Conservation (phyloP, 2,888 invertebrate genomes). For the Heteropelma amictum region DNA sequence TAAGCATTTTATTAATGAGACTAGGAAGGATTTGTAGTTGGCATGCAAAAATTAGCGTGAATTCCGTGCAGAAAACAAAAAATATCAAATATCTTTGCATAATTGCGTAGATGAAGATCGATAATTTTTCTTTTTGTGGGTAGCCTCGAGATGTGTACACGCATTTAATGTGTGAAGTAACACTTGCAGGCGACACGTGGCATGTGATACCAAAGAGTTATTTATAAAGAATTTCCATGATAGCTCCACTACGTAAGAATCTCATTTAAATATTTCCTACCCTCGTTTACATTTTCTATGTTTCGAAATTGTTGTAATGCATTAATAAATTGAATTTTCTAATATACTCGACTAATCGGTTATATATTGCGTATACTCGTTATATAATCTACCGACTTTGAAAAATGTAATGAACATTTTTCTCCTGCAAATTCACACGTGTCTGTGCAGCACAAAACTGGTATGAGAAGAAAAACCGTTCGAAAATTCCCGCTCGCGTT, state of each 20-base stretch:
- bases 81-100: too few species aligned
- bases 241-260: too few species aligned
- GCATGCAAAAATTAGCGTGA: not conserved
- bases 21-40: not conserved
- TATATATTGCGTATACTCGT: too few species aligned
- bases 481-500: too few species aligned
- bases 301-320: not conserved
- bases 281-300: not conserved
- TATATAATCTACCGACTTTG: not conserved
- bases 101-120: too few species aligned
- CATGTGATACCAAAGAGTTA: not conserved
- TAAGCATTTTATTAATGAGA: not conserved
- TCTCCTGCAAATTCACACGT: too few species aligned
- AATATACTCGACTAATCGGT: not conserved
- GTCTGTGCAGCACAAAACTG: too few species aligned
- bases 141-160: not conserved
- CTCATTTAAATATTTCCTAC: too few species aligned
- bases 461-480: too few species aligned
- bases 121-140: not conserved
- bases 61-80: not conserved
- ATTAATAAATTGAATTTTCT: conserved; percentile 36
- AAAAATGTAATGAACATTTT: too few species aligned
- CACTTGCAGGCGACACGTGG: not conserved
- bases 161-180: not conserved
- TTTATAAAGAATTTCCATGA: not conserved